A percentile compares a stretch with the other conserved stretches of the same genome.
Conservation (phyloP, 2,797 vertebrate genomes). For the Tiaroga cobitis region DNA sequence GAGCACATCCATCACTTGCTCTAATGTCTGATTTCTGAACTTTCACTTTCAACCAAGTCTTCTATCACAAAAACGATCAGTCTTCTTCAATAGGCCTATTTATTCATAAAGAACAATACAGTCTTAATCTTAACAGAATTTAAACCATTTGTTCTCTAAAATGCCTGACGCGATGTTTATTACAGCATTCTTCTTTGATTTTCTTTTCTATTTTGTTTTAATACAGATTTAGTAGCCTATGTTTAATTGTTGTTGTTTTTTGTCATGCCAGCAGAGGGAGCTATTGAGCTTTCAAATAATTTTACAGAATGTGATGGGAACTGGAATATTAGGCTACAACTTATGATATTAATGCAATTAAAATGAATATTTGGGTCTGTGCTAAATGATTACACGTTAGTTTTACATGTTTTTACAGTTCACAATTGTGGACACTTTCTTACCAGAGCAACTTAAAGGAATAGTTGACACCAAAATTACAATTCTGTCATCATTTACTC, state of each 20-base stretch:
- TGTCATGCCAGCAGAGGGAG: neutral
- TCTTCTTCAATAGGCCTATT: no score
- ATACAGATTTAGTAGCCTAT: no score
- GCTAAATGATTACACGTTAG: neutral
- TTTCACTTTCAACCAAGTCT: neutral
- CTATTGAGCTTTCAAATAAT: neutral
- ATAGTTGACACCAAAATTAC: neutral
- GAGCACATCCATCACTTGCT: neutral
- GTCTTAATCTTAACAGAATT: neutral
- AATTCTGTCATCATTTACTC: neutral
- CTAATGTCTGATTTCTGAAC: neutral
- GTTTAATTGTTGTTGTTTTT: neutral
- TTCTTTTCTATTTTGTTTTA: no score
- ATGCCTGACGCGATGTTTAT: neutral
- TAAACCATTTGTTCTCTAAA: neutral
- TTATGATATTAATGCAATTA: neutral
- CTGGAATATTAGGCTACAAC: neutral
- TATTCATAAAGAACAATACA: neutral
- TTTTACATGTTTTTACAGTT: neutral
- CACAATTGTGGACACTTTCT: neutral
- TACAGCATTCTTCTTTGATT: neutral
- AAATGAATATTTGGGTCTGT: neutral
- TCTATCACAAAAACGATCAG: neutral
- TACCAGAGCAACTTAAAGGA: neutral
- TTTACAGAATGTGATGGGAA: neutral